Conservation (phyloP, 1,140 invertebrate species). For the Anthonomus grandis region DNA sequence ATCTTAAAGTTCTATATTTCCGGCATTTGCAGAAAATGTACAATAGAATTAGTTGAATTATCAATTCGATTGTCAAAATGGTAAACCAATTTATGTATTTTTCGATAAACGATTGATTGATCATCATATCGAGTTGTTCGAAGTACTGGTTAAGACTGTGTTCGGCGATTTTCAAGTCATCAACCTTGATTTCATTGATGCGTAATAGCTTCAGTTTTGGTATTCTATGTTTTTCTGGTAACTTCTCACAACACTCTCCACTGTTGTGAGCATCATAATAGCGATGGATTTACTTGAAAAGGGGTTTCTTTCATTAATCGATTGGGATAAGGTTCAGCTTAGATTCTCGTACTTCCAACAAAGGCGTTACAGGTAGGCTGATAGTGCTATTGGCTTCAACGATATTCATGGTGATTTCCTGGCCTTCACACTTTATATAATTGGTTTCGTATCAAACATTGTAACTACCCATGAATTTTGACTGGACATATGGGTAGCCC, state of each 20-base stretch:
- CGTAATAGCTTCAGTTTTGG: slow-evolving; percentile 7
- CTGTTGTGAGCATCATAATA: slow-evolving; percentile 1
- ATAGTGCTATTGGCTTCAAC: no score
- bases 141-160: background rate
- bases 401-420: background rate
- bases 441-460: slow-evolving; percentile 4
- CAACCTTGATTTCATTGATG: slow-evolving; percentile 7
- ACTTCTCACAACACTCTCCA: no score
- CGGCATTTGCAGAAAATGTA: background rate
- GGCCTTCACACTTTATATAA: slow-evolving; percentile 15
- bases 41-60: background rate
- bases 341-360: slow-evolving; percentile 18
- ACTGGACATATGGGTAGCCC: slow-evolving; percentile 24
- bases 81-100: slow-evolving; percentile 1
- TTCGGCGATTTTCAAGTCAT: slow-evolving; percentile 6
- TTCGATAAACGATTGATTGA: background rate
- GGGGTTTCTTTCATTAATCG: background rate
- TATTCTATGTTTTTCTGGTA: background rate
- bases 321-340: background rate
- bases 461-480: slow-evolving; percentile 21
- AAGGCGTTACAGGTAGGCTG: slow-evolving; percentile 14
- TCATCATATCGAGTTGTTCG: background rate
- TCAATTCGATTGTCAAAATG: background rate
- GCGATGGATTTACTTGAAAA: background rate
- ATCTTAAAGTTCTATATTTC: background rate